Evolutionary conservation across 2,797 vertebrate genomes (phyloP).

Genomic region (Heteromormyrus szaboi): DNA sequence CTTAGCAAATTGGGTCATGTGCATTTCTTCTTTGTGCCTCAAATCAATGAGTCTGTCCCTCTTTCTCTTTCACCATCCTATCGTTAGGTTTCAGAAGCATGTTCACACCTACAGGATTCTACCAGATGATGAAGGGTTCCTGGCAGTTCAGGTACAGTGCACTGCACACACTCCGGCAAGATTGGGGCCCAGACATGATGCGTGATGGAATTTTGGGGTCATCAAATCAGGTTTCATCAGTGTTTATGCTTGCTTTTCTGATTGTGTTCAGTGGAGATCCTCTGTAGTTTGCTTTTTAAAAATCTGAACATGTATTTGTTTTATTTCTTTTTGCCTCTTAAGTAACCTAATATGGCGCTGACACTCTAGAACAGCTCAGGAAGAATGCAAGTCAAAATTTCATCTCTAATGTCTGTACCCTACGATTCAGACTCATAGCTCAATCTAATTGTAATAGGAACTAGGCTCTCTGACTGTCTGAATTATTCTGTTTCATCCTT

Average conservation of each 20-base stretch:
- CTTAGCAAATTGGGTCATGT: conserved; percentile 6
- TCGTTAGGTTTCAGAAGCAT: conserved; percentile 86
- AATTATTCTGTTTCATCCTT: not conserved
- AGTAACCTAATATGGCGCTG: not conserved
- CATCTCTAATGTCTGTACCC: not conserved
- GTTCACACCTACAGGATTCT: conserved; percentile 94
- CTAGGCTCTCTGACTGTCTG: not conserved
- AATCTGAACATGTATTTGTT: not conserved
- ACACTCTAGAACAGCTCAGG: not conserved
- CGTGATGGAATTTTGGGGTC: not conserved
- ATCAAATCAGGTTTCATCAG: not conserved
- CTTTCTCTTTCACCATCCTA: not conserved
- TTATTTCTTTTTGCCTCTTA: not conserved
- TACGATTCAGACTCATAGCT: not conserved
- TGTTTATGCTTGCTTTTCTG: not conserved
- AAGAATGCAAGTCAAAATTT: not conserved
- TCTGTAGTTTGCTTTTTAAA: not conserved
- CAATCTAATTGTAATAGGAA: not conserved
- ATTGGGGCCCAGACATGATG: not conserved
- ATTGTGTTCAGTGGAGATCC: not conserved
- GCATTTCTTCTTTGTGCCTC: not conserved
- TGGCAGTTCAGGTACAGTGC: conserved; percentile 84
- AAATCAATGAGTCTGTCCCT: conserved; percentile 8
- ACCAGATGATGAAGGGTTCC: conserved; percentile 86
- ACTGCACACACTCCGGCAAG: not conserved